Evolutionary conservation across 2,888 invertebrate species (phyloP).

Genomic region (Caenorhabditis uteleia): DNA sequence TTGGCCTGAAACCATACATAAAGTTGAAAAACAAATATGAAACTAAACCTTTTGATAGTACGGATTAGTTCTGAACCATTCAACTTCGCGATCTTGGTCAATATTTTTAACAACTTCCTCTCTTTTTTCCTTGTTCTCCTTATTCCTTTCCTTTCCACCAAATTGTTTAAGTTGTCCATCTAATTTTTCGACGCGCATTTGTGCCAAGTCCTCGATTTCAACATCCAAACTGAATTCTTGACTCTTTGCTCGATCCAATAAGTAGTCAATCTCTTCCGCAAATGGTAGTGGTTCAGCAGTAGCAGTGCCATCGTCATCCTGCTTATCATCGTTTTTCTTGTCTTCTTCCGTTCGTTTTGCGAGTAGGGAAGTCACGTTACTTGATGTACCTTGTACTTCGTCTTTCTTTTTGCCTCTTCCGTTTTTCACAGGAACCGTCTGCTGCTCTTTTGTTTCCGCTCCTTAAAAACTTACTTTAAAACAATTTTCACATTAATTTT

Average conservation of each 20-base stretch:
- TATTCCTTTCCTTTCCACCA: not conserved
- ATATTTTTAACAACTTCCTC: not conserved
- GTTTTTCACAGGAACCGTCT: not conserved
- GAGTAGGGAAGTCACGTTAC: no score
- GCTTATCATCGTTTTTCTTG: not conserved
- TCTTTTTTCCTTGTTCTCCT: not conserved
- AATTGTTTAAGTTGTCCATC: no score
- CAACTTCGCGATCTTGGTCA: slow-evolving; percentile 2
- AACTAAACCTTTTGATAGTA: slow-evolving; percentile 21
- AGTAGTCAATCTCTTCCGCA: no score
- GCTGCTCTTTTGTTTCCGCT: not conserved
- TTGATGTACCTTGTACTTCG: no score
- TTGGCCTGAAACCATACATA: slow-evolving; percentile 6
- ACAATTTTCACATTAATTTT: no score
- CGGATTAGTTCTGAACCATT: slow-evolving; percentile 25
- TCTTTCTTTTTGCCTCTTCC: not conserved
- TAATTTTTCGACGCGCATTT: no score
- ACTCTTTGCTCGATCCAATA: no score
- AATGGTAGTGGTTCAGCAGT: no score
- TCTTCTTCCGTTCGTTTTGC: no score
- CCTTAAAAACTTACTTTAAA: no score
- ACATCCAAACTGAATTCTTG: not conserved
- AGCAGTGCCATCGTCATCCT: no score
- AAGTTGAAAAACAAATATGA: not conserved
- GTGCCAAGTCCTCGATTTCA: not conserved